Evolutionary conservation across 2,113 vertebrate species (phyloP).

Genomic region (Cygnus atratus): DNA sequence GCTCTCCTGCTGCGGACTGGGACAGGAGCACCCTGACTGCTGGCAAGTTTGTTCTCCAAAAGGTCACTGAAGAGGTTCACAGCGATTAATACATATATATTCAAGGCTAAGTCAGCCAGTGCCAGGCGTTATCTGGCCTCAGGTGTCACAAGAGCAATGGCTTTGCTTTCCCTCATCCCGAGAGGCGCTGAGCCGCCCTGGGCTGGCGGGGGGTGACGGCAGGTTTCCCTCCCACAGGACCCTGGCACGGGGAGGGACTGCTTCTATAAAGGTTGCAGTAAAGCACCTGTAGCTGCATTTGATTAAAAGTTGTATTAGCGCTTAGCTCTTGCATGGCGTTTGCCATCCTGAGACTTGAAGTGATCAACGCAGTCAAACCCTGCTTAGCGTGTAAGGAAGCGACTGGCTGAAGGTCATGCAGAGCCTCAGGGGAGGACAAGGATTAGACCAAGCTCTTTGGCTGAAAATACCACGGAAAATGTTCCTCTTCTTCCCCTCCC

Average conservation of each 20-base stretch:
- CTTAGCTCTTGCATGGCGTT: background rate
- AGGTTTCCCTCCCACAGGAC: background rate
- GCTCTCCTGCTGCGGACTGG: background rate
- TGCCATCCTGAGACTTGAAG: background rate
- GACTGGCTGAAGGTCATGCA: background rate
- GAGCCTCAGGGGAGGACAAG: background rate
- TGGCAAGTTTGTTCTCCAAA: background rate
- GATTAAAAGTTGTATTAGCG: background rate
- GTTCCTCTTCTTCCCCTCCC: background rate
- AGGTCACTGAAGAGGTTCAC: background rate
- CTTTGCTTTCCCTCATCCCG: background rate
- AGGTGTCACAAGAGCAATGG: background rate
- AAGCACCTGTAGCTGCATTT: background rate
- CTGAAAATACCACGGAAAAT: background rate
- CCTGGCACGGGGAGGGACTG: background rate
- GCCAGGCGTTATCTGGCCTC: background rate
- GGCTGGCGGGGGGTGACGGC: fast-evolving
- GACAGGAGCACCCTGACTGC: background rate
- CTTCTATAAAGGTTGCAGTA: background rate
- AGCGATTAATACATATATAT: background rate
- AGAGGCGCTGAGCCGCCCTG: background rate
- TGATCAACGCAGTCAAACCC: background rate
- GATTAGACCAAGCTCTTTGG: background rate
- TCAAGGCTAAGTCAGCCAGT: background rate
- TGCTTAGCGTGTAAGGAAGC: fast-evolving